Base-by-base conservation (phyloP, 1,140 invertebrate species). In the Cydia strobilella region DNA sequence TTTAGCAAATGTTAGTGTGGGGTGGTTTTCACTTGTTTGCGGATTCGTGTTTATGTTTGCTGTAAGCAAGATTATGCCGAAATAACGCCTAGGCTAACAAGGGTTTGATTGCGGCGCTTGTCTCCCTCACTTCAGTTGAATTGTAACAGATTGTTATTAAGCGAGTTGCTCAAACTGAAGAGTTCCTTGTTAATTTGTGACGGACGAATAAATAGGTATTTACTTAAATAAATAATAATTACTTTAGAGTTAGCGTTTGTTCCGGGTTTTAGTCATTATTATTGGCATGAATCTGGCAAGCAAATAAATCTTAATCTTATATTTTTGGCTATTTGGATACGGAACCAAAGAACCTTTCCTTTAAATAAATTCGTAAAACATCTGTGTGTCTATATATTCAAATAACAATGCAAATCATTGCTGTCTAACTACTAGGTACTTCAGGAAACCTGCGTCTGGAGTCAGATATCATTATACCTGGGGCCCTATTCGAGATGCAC, bases 391-490 rank as follows among this genome's bases (percentile, higher is more conserved):
- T 54, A 59, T 54, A 4, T 54, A 59, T 51, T 45, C 3, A 15
- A 15, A 51, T 51, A 18, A 10, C n/a, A 20, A 59, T 12, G 54
- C 7, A 59, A 59, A 59, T 59, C 54, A 23, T 4, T 59, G 15
- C n/a, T 54, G 4, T 59, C 9, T 59, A 59, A 59, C 7, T 23
- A 10, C 54, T n/a, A n/a, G n/a, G n/a, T n/a, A 0, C n/a, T 18
- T 9, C 54, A 23, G 54, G 54, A 59, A 59, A 59, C 54, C 54
- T n/a, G n/a, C 54, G 15, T 3, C 20, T 59, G 54, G 20, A 20
- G 54, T 59, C 54, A 59, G 54, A 39, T 35, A 69, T 69, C 35
- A 69, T 69, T 42, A 69, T 31, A 69, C 42, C 65, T n/a, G n/a
- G n/a, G n/a, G n/a, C n/a, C n/a, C n/a, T n/a, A n/a, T n/a, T n/a